Percentiles rank a stretch among this genome's conserved stretches.
Evolutionary conservation across 2,797 vertebrate species (phyloP).

Genomic region (Bufotes viridis): DNA sequence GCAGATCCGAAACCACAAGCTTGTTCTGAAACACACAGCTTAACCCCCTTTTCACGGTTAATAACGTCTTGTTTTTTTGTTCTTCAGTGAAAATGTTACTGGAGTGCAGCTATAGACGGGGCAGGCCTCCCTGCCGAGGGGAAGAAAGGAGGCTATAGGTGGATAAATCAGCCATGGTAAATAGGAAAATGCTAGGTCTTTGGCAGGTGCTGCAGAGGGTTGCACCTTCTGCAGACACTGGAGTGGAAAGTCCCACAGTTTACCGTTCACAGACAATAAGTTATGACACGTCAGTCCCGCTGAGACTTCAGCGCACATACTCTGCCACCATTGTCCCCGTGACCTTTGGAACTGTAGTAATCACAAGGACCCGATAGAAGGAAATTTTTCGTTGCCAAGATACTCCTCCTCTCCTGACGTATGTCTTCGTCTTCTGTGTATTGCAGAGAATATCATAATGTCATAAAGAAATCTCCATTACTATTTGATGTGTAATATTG

Average conservation of each 20-base stretch:
- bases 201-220: constrained; percentile 18
- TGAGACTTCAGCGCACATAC: not conserved
- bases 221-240: constrained; percentile 5
- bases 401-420: not conserved
- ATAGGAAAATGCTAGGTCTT: constrained; percentile 7
- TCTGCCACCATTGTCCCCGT: not conserved
- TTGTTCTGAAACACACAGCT: constrained; percentile 2
- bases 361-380: not conserved
- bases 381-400: not conserved
- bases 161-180: not conserved
- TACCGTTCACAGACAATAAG: constrained; percentile 23
- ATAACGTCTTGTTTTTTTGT: constrained; percentile 15
- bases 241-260: not conserved
- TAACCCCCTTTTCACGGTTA: constrained; percentile 10
- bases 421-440: not conserved
- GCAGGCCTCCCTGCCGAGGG: not conserved
- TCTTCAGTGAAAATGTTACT: constrained; percentile 8
- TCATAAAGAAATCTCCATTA: too few species aligned
- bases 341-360: constrained; percentile 1
- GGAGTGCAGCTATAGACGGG: not conserved
- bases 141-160: not conserved
- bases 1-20: constrained; percentile 27
- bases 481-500: too few species aligned
- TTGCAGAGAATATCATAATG: not conserved
- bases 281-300: not conserved